A percentile compares a stretch with the other conserved stretches of the same genome.
phyloP scores from a whole-genome alignment of 1,140 invertebrate species.

The Bombus polaris region DNA sequence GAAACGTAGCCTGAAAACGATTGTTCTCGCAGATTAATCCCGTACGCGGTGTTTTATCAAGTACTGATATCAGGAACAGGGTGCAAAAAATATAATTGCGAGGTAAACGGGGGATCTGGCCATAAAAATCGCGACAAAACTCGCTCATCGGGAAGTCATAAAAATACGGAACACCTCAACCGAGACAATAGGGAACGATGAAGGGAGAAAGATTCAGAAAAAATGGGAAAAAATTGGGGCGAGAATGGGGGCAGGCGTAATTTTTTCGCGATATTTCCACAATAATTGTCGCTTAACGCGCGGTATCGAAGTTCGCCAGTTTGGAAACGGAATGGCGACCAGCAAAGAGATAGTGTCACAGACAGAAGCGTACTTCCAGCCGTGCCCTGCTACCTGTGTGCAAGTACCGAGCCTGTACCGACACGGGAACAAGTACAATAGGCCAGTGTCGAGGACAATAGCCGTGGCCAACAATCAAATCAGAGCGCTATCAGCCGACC shows the following conservation, averaged over 20 bases:
- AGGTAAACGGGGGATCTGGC: background rate
- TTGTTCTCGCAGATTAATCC: slow-evolving; percentile 4
- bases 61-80: background rate
- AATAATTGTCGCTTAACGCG: slow-evolving; percentile 65
- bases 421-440: slow-evolving; percentile 71
- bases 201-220: too few species aligned
- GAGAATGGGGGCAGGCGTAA: slow-evolving; percentile 31
- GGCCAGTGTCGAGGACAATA: slow-evolving; percentile 78
- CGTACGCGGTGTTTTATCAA: background rate
- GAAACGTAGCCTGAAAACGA: background rate
- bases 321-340: slow-evolving; percentile 49
- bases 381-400: slow-evolving; percentile 62
- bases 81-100: background rate
- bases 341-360: slow-evolving; percentile 75
- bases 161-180: slow-evolving; percentile 21
- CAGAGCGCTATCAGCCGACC: slow-evolving; percentile 78
- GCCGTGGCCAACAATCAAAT: slow-evolving; percentile 82
- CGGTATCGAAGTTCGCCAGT: slow-evolving; percentile 17
- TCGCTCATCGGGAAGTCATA: slow-evolving; percentile 21
- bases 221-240: background rate
- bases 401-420: slow-evolving; percentile 62
- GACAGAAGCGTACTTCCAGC: slow-evolving; percentile 59
- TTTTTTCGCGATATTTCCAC: slow-evolving; percentile 56
- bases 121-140: slow-evolving; percentile 10
- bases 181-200: background rate